Evolutionary conservation across 2,113 vertebrate genomes (phyloP), one percentile per base, ranked within the genome.

Genomic region (Siphamia tubifer): DNA sequence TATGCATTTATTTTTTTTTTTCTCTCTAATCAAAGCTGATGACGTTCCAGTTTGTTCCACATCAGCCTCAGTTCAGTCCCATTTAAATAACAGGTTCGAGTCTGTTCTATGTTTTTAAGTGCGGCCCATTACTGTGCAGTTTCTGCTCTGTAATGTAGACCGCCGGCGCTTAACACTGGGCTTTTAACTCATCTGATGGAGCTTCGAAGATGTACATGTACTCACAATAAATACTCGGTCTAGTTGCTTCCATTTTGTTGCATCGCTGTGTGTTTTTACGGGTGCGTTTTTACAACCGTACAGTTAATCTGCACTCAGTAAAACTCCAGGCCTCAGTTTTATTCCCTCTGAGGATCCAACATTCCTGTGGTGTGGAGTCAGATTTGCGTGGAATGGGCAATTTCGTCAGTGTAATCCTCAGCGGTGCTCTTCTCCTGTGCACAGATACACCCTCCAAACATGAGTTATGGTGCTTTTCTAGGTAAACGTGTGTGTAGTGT

Each of bases 241-340:
- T 25, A 5, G 38, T 63, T 62, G 16, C 24, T 49, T 44, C 24
- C 28, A n/a, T 38, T 69, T 42, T 48, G 58, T 68, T 73, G 45
- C 38, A 31, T 64, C 32, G 52, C 27, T 35, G 31, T 49, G 64
- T 60, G 51, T 71, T 51, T 85, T 85, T 81, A 87, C 10, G 58
- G 27, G 64, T 20, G 23, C 10, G 0, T 73, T 82, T n/a, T 80
- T 80, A 85, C 81, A 70, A 30, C 68, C 17, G 16, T 21, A 53
- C 39, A 72, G 57, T 85, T 83, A 77, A 79, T 77, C 47, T 68
- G 60, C 17, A 15, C 81, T 69, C 65, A 31, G 57, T 74, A 53
- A 74, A 75, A 28, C 55, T 62, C 47, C 6, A 13, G 43, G 57
- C 72, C 23, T 48, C 23, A 53, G 54, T 23, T 72, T 1, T 1